Base-by-base conservation (phyloP, 2,888 invertebrate species). In the Drosophila robusta region DNA sequence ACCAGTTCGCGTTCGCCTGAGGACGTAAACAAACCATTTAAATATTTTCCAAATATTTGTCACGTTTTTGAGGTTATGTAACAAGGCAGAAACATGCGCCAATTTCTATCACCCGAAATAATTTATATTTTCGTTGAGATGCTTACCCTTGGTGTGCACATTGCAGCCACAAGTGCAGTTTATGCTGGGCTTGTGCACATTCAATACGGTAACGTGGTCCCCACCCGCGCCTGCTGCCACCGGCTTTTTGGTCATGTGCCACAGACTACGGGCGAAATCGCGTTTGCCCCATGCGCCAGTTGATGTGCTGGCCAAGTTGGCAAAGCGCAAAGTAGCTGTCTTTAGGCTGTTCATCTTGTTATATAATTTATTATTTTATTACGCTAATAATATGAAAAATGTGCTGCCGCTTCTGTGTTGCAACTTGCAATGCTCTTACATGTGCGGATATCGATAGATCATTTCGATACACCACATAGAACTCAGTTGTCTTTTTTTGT, bases 1-100 rank as follows among this genome's bases (percentile, higher is more conserved):
- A 97, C 96, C 51, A 99, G 93, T 90, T 98, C 97, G 76, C 95
- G 94, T 91, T 97, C 97, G 84, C 96, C 97, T 97, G 84, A 36
- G 79, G 49, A 51, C 39, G 71, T 32, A 9, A 29, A 67, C 11
- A 44, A 49, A 51, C 24, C 38, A 58, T 56, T 36, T 9, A n/a
- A n/a, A 11, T 16, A 26, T 69, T 63, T 71, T 51, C 32, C 65
- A 29, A 29, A 56, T 49, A 47, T 42, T 72, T 70, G 51, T 69
- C 45, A 63, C 45, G 18, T 62, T 65, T 68, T 87, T 84, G 67
- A 91, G 91, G 91, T 91, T 91, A 91, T 90, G 91, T 86, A 86
- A 89, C 38, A n/a, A n/a, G 39, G 16, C 0, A 12, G 8, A 38
- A 36, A 49, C 57, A 29, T 38, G 51, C 55, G 34, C 39, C 34